phyloP scores from a whole-genome alignment of 1,140 invertebrate species.

The Heliothis subflexa region DNA sequence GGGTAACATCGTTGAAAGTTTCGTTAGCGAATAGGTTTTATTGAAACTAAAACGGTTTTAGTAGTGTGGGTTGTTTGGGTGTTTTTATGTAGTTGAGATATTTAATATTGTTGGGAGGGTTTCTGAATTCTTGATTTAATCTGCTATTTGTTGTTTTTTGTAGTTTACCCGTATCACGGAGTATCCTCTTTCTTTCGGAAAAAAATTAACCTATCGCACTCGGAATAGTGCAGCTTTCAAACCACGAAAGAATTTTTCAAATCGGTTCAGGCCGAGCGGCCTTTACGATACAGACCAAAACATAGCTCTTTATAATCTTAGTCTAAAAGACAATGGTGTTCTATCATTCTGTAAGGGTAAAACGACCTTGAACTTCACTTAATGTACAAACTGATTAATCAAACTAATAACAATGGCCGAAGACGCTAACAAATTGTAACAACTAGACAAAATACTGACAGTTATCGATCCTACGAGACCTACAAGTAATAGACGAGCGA shows the following conservation, averaged over 20 bases:
- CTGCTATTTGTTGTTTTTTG: background rate
- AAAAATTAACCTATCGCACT: no score
- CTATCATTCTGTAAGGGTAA: no score
- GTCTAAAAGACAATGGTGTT: no score
- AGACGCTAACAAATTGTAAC: constrained; percentile 20
- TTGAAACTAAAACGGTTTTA: constrained; percentile 16
- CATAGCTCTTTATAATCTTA: no score
- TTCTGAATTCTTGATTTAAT: no score
- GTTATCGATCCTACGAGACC: background rate
- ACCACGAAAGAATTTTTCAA: no score
- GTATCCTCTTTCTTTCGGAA: no score
- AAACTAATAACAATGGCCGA: constrained; percentile 7
- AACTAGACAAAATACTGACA: constrained; percentile 17
- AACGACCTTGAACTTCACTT: constrained; percentile 3
- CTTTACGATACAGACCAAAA: no score
- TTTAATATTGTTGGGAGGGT: no score
- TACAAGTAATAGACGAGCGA: background rate
- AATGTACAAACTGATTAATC: constrained; percentile 16
- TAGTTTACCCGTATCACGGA: background rate
- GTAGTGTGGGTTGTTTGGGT: background rate
- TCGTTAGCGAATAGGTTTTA: background rate
- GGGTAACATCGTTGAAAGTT: background rate
- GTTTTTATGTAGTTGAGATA: background rate
- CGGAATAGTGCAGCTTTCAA: no score
- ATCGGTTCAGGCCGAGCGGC: no score